Evolutionary conservation across 2,797 vertebrate genomes (phyloP).

Genomic region (Poeciliopsis turneri): DNA sequence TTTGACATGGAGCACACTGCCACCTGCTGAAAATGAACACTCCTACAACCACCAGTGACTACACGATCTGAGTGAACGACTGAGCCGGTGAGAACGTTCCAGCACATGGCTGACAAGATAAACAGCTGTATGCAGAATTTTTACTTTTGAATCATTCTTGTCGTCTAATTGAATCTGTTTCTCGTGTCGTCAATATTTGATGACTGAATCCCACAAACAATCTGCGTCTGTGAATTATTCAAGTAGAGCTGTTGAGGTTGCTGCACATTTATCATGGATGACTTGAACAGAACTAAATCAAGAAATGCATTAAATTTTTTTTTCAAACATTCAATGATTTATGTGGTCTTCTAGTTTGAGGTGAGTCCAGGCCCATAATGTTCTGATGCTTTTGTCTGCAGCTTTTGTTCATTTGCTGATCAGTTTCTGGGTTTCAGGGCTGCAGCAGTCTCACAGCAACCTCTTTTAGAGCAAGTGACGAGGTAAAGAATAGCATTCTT

Average conservation of each 20-base stretch:
- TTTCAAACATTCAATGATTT: not conserved
- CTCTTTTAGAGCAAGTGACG: not conserved
- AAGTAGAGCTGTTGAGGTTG: not conserved
- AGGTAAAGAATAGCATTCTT: not conserved
- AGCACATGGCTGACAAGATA: not conserved
- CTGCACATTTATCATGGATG: not conserved
- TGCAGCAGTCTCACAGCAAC: not conserved
- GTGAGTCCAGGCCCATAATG: not conserved
- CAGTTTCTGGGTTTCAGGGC: not conserved
- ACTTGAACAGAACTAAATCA: not conserved
- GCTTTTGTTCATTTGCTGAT: not conserved
- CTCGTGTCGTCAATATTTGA: not conserved
- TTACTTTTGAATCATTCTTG: not conserved
- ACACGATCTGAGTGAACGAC: not conserved
- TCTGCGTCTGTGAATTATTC: not conserved
- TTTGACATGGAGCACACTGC: conserved; percentile 41
- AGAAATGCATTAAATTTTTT: not conserved
- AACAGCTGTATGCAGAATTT: not conserved
- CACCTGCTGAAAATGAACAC: conserved; percentile 38
- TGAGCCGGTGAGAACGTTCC: not conserved
- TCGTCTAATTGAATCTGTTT: not conserved
- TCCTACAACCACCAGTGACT: conserved; percentile 32
- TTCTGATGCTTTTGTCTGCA: not conserved
- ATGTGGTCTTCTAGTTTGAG: not conserved
- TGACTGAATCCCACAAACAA: not conserved